Evolutionary conservation across 2,888 invertebrate species (phyloP), one percentile per base, ranked within the genome.

Genomic region (Sipunculus nudus): DNA sequence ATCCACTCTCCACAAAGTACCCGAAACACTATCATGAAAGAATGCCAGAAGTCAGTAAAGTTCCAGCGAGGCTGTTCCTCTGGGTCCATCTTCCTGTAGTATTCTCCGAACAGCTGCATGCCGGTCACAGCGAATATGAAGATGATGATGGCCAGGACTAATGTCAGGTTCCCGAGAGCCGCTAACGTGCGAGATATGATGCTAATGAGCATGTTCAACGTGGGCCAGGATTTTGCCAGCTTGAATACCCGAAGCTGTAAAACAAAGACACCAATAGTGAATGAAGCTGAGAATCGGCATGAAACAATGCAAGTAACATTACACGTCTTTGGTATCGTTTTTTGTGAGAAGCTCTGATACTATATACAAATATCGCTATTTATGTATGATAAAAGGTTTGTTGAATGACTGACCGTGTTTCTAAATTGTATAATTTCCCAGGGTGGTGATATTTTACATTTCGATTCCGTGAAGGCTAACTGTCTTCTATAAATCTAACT

Each of bases 81-180:
- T 23, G 35, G 25, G 26, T 39, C 57, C 13, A 40, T 46, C 25
- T 29, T 23, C n/a, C 89, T 89, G 84, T 96, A 96, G 86, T 94
- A 93, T 87, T 93, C 93, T 78, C 94, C 94, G 87, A 96, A 96
- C 78, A 96, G 89, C 87, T 96, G 96, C 94, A 96, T 96, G 84
- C 96, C 96, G 95, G 96, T 96, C 81, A 96, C 96, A 86, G 96
- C 96, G 87, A 96, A 96, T 87, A 96, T 96, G 89, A 96, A 96
- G 88, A 96, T 95, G 87, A 96, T 96, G 88, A 96, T 96, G 86
- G 94, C 94, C 86, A 96, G 89, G 84, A 96, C 96, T 88, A 96
- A 94, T 81, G 94, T 96, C 87, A 96, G 88, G 88, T 96, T 96
- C 28, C 79, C 96, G 87, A 96, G 89, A 84, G 96, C 96, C 85